These are phyloP conservation scores for Tipula lateralis DNA, from an alignment of 2,888 invertebrate species.

Conservation along the genomic window DNA sequence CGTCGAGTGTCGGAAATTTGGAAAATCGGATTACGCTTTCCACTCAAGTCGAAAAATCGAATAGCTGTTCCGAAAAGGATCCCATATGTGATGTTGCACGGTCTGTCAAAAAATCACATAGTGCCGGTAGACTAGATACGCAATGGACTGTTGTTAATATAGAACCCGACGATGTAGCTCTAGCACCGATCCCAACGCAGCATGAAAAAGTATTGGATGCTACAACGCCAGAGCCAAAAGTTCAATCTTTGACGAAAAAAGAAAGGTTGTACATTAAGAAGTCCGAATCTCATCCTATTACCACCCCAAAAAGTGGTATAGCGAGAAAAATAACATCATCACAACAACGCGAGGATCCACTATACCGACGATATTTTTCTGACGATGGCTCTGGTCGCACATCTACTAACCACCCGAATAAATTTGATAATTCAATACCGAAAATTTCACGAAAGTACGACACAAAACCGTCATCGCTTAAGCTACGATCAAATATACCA, in stretches of 20 bases:
- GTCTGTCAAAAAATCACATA: conserved; percentile 44
- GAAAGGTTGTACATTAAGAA: conserved; percentile 45
- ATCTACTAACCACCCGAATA: conserved; percentile 39
- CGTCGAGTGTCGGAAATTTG: conserved; percentile 33
- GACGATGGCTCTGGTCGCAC: background rate
- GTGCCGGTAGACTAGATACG: conserved; percentile 42
- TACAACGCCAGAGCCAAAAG: background rate
- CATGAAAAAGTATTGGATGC: background rate
- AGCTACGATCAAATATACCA: conserved; percentile 30
- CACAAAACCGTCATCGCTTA: conserved; percentile 43
- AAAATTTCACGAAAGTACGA: conserved; percentile 45
- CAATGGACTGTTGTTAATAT: conserved; percentile 33
- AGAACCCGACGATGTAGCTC: background rate
- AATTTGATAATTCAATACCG: conserved; percentile 44
- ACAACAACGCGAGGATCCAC: conserved; percentile 35
- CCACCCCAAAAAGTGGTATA: conserved; percentile 35
- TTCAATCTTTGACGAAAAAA: conserved; percentile 31
- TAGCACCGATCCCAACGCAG: background rate
- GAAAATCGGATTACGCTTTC: background rate
- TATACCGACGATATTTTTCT: conserved; percentile 33
- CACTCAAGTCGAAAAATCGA: conserved; percentile 20
- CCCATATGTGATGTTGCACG: conserved; percentile 34
- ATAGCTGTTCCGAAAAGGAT: conserved; percentile 30
- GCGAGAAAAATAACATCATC: conserved; percentile 39
- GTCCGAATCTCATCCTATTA: conserved; percentile 36